Evolutionary conservation across 1,140 invertebrate species (phyloP).

Genomic region (Cydia fagiglandana): DNA sequence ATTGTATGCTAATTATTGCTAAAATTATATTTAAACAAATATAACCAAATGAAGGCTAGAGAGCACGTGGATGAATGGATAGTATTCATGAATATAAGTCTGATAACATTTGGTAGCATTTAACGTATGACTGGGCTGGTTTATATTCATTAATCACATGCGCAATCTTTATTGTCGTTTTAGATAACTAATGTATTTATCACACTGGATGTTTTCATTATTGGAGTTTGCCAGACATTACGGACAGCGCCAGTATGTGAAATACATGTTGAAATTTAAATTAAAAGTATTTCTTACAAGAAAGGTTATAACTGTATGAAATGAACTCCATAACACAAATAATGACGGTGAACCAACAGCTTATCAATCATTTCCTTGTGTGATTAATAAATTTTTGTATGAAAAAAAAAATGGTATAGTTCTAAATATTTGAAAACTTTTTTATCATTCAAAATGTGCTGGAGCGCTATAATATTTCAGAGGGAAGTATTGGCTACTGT

Average conservation of each 20-base stretch:
- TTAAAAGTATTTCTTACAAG: neutral
- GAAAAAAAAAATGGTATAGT: too few species aligned
- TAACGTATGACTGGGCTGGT: slow-evolving; percentile 7
- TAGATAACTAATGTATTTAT: slow-evolving; percentile 4
- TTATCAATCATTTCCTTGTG: neutral
- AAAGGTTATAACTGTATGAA: neutral
- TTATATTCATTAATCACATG: neutral
- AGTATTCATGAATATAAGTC: neutral
- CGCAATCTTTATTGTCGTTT: neutral
- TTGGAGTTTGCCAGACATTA: neutral
- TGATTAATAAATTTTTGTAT: neutral
- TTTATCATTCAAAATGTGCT: too few species aligned
- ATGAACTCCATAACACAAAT: neutral
- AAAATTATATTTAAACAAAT: neutral
- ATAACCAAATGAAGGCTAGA: neutral
- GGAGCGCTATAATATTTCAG: neutral
- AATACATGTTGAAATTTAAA: neutral
- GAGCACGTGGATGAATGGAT: neutral
- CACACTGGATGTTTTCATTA: neutral
- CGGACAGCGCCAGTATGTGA: neutral
- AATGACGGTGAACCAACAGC: neutral
- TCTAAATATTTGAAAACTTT: too few species aligned
- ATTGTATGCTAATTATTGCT: neutral
- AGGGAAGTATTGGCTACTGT: neutral
- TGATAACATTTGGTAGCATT: slow-evolving; percentile 10